These are phyloP conservation scores for Daktulosphaira vitifoliae DNA, from an alignment of 1,140 invertebrate genomes.

Conservation along the genomic window DNA sequence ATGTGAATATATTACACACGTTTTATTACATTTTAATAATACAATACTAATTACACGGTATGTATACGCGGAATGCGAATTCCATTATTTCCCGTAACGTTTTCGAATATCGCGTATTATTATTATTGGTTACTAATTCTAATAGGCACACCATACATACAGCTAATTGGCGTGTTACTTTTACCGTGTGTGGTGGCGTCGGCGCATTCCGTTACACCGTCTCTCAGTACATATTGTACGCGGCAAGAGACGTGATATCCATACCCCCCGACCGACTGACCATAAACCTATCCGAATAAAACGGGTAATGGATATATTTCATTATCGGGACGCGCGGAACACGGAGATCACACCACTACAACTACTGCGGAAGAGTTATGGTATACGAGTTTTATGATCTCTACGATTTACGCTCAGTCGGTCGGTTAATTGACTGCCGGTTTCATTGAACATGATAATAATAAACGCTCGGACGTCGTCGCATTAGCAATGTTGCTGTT, in stretches of 20 bases:
- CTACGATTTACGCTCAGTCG: conserved; percentile 9
- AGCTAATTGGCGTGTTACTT: conserved; percentile 31
- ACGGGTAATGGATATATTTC: background rate
- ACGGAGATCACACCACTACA: too few species aligned
- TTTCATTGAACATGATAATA: conserved; percentile 26
- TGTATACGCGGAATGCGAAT: too few species aligned
- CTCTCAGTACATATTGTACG: background rate
- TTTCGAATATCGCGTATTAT: too few species aligned
- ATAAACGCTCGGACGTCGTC: background rate
- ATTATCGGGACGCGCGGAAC: background rate
- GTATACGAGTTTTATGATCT: conserved; percentile 16
- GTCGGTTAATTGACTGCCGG: conserved; percentile 20
- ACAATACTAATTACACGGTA: too few species aligned
- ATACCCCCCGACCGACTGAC: too few species aligned
- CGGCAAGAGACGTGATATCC: too few species aligned
- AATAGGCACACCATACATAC: conserved; percentile 7
- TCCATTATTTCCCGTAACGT: too few species aligned
- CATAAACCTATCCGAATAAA: background rate
- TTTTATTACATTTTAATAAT: too few species aligned
- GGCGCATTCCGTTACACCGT: conserved; percentile 26
- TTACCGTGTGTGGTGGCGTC: background rate
- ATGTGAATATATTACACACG: too few species aligned
- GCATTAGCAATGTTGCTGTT: too few species aligned
- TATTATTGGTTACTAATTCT: conserved; percentile 1
- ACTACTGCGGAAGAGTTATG: conserved; percentile 5